Percentiles rank a stretch among this genome's conserved stretches.
Conservation (phyloP, 2,797 vertebrate species). For the Alosa sapidissima region DNA sequence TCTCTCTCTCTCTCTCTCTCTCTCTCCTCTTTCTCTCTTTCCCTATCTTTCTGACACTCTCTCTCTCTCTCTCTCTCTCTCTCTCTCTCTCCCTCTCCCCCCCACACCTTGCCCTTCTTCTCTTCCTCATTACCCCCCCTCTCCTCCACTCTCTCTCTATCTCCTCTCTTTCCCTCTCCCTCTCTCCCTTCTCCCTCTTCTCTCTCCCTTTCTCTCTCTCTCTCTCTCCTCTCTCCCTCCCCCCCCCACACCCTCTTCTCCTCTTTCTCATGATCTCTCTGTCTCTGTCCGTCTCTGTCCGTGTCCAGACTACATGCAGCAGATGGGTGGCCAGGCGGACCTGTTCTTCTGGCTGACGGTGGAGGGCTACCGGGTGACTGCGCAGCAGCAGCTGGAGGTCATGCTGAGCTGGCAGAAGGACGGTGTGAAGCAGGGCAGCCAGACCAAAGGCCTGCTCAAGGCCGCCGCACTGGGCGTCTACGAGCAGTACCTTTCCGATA, state of each 20-base stretch:
- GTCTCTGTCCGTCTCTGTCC: not conserved
- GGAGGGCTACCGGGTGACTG: constrained; percentile 97
- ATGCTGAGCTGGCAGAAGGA: constrained; percentile 86
- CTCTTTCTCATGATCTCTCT: not conserved
- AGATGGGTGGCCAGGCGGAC: constrained; percentile 93
- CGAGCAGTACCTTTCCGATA: constrained; percentile 98
- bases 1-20: not conserved
- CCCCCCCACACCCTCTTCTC: not conserved
- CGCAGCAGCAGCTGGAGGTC: constrained; percentile 95
- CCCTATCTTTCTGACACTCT: too few species aligned
- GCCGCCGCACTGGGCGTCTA: constrained; percentile 93
- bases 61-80: not conserved
- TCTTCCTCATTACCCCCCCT: not conserved
- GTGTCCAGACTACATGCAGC: constrained; percentile 94
- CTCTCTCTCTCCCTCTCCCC: not conserved
- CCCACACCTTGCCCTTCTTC: not conserved
- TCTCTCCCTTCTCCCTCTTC: not conserved
- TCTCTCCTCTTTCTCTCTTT: not conserved
- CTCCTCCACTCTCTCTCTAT: not conserved
- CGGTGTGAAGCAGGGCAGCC: constrained; percentile 87
- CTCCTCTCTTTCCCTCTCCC: not conserved
- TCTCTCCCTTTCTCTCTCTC: not conserved
- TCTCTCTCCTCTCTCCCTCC: not conserved
- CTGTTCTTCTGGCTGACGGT: constrained; percentile 99
- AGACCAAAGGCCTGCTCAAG: constrained; percentile 92